A percentile compares a stretch with the other conserved stretches of the same genome.
These are phyloP conservation scores for Eurosta solidaginis DNA, from an alignment of 1,140 invertebrate species.

Conservation along the genomic window DNA sequence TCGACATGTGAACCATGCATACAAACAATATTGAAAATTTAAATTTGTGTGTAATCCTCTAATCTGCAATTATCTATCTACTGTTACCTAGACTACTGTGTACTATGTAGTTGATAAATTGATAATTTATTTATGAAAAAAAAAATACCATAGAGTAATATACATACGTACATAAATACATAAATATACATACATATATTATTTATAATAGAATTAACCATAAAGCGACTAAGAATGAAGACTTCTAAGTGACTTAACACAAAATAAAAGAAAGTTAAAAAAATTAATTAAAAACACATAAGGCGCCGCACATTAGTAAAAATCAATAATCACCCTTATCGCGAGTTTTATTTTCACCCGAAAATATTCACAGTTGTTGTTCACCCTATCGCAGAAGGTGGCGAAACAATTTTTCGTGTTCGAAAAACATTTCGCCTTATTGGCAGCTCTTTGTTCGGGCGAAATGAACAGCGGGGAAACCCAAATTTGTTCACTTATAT, in stretches of 20 bases:
- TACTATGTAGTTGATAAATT: constrained; percentile 26
- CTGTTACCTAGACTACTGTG: constrained; percentile 26
- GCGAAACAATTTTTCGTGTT: too few relatives aligned
- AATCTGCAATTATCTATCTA: constrained; percentile 15
- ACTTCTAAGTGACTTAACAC: constrained; percentile 28
- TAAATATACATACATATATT: too few relatives aligned
- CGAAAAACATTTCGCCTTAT: too few relatives aligned
- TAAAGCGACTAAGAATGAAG: constrained; percentile 10
- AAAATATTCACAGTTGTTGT: too few relatives aligned
- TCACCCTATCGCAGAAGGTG: too few relatives aligned
- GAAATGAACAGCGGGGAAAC: too few relatives aligned
- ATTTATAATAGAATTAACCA: constrained; percentile 8
- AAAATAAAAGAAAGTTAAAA: neutral
- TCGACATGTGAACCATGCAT: too few relatives aligned
- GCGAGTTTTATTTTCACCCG: too few relatives aligned
- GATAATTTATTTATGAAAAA: constrained; percentile 25
- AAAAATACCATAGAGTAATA: constrained; percentile 23
- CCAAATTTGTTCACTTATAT: too few relatives aligned
- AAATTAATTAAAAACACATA: constrained; percentile 2
- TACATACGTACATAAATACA: too few relatives aligned
- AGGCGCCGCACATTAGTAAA: constrained; percentile 3
- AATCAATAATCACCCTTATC: too few relatives aligned
- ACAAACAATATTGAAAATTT: constrained; percentile 11
- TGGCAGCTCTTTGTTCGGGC: too few relatives aligned
- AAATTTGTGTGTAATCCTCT: constrained; percentile 31